These are phyloP conservation scores for Opisthocomus hoazin DNA, from an alignment of 2,113 vertebrate genomes.

Conservation along the genomic window DNA sequence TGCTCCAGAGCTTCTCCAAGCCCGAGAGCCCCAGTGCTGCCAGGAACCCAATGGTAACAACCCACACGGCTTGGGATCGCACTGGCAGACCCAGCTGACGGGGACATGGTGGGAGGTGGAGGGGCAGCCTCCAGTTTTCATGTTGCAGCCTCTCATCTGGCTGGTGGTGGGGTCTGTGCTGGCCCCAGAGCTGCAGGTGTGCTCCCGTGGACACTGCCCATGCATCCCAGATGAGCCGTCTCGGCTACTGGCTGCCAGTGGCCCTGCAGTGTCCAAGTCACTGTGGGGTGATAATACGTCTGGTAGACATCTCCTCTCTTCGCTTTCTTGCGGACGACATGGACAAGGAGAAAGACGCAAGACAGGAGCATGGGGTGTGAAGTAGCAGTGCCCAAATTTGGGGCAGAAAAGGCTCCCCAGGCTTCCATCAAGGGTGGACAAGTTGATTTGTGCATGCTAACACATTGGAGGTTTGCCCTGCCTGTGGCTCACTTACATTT, in stretches of 20 bases:
- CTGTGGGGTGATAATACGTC: background rate
- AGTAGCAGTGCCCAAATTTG: background rate
- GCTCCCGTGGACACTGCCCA: too few species aligned
- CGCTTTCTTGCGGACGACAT: background rate
- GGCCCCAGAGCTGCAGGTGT: background rate
- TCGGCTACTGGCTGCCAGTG: background rate
- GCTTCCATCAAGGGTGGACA: background rate
- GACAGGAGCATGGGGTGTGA: background rate
- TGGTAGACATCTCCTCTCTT: background rate
- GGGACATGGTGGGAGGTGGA: background rate
- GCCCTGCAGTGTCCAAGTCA: background rate
- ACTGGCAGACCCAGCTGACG: background rate
- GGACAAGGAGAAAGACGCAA: background rate
- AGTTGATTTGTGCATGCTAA: too few species aligned
- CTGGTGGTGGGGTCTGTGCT: background rate
- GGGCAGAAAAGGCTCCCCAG: background rate
- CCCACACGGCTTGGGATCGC: background rate
- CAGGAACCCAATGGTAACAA: background rate
- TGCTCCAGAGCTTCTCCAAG: background rate
- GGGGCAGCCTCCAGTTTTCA: background rate
- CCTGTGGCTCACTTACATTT: rapidly evolving
- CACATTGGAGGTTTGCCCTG: background rate
- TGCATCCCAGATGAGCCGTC: background rate
- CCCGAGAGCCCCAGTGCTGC: rapidly evolving
- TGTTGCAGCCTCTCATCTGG: background rate